A percentile compares a stretch with the other conserved stretches of the same genome.
phyloP scores from a whole-genome alignment of 2,113 vertebrate species.

The Onychostoma macrolepis region DNA sequence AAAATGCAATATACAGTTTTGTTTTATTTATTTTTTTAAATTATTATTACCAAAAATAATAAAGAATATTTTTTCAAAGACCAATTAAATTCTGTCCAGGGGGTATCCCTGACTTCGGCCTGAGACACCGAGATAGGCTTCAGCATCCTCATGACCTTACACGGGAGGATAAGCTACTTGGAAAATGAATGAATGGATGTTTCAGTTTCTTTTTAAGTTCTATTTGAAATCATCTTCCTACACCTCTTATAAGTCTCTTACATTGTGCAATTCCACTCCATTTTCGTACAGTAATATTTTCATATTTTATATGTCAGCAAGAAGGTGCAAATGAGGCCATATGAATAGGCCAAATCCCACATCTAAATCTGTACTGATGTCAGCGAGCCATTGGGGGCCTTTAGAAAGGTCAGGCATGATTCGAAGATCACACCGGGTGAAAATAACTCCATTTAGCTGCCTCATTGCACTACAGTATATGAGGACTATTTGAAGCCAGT shows the following conservation, averaged over 20 bases:
- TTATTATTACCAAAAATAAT: not conserved
- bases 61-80: not conserved
- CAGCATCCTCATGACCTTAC: not conserved
- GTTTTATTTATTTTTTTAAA: not conserved
- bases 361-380: slow-evolving; percentile 22
- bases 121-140: not conserved
- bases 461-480: not conserved
- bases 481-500: not conserved
- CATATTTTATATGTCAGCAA: slow-evolving; percentile 11
- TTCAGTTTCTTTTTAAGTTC: not conserved
- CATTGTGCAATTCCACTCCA: not conserved
- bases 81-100: not conserved
- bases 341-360: slow-evolving; percentile 24
- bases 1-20: not conserved
- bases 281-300: slow-evolving; percentile 23
- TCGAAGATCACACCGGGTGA: slow-evolving; percentile 34
- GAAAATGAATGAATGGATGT: not conserved
- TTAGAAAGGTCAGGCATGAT: slow-evolving; percentile 46
- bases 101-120: not conserved
- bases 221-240: not conserved
- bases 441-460: slow-evolving; percentile 27
- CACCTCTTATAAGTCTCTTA: not conserved
- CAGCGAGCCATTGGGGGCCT: not conserved
- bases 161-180: not conserved
- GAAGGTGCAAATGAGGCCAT: slow-evolving; percentile 15